Evolutionary conservation across 2,797 vertebrate genomes (phyloP), one percentile per base, ranked within the genome.

Genomic region (Hippopotamyrus pictus): DNA sequence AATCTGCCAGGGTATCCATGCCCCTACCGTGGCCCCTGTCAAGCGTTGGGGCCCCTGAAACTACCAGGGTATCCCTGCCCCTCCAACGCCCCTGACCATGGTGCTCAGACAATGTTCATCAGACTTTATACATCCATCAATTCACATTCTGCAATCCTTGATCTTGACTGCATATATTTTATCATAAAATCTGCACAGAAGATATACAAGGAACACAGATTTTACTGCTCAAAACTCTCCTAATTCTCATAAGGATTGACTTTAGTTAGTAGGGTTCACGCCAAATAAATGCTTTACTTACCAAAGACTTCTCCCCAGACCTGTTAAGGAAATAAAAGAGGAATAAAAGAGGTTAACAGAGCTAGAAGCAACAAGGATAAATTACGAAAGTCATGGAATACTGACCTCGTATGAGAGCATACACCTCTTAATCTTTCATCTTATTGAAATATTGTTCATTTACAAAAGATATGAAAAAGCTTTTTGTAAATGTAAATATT

Each of bases 231-330:
- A 5, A 22, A 85, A 25, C 82, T 85, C 22, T 29, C 25, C 44
- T 86, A 8, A 37, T 73, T 73, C 29, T 37, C 11, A 69, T 44
- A 9, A 44, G 41, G 19, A 22, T 11, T 22, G 5, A n/a, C 41
- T 82, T 25, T 62, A 59, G 65, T 59, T 7, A 25, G 41, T 59
- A 84, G 25, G n/a, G 6, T 73, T 37, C 53, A 29, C 2, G 7
- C n/a, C 57, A 41, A 48, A 46, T 84, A 48, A 14, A 14, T 25
- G 82, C 59, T 54, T 59, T 50, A 89, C 88, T 69, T 89, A 89
- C 88, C 17, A 5, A 7, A 65, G 41, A 5, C 25, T 6, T 46
- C 33, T 12, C 46, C 33, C 41, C 41, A 62, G 88, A 44, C 83
- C 88, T 89, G 57, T 65, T 25, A 51, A 25, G 7, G n/a, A 83